Conservation (phyloP, 1,140 invertebrate genomes). For the Drosophila rufa region DNA sequence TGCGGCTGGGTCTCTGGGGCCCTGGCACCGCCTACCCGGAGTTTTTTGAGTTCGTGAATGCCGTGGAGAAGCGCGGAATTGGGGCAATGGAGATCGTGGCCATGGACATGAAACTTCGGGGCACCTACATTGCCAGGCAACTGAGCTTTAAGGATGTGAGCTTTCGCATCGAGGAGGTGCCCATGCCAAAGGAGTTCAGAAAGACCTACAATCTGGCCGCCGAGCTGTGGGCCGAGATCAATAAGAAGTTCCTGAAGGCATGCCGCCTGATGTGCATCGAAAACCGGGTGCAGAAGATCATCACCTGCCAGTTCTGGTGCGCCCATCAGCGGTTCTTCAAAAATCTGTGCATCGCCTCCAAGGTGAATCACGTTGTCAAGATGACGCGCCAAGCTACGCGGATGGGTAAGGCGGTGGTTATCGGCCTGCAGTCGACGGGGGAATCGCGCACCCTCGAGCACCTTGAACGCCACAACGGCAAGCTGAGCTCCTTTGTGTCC, state of each 20-base stretch:
- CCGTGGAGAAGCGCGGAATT: conserved; percentile 98
- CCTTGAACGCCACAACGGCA: conserved; percentile 96
- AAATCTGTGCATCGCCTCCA: conserved; percentile 99
- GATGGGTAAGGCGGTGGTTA: conserved; percentile 98
- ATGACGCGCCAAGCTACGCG: conserved; percentile 95
- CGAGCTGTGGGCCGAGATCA: conserved; percentile 96
- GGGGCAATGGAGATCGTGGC: conserved; percentile 99
- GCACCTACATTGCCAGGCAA: conserved; percentile 99
- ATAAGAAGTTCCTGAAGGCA: conserved; percentile 97
- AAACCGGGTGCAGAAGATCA: conserved; percentile 95
- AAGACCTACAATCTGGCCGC: conserved; percentile 97
- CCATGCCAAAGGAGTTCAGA: conserved; percentile 93
- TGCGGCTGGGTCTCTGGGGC: conserved; percentile 99
- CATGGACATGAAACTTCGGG: conserved; percentile 99
- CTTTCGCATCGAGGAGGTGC: conserved; percentile 98
- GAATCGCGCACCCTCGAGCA: conserved; percentile 98
- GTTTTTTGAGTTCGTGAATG: conserved; percentile 97
- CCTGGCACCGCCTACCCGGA: conserved; percentile 96
- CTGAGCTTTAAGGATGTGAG: conserved; percentile 98
- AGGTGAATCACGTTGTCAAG: conserved; percentile 94
- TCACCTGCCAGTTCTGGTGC: conserved; percentile 99
- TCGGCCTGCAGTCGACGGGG: conserved; percentile 99
- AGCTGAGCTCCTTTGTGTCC: conserved; percentile 98
- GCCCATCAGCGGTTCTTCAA: conserved; percentile 99
- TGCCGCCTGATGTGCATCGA: conserved; percentile 97